A percentile compares a stretch with the other conserved stretches of the same genome.
Conservation (phyloP, 2,888 invertebrate genomes). For the Seira sanloemensis region DNA sequence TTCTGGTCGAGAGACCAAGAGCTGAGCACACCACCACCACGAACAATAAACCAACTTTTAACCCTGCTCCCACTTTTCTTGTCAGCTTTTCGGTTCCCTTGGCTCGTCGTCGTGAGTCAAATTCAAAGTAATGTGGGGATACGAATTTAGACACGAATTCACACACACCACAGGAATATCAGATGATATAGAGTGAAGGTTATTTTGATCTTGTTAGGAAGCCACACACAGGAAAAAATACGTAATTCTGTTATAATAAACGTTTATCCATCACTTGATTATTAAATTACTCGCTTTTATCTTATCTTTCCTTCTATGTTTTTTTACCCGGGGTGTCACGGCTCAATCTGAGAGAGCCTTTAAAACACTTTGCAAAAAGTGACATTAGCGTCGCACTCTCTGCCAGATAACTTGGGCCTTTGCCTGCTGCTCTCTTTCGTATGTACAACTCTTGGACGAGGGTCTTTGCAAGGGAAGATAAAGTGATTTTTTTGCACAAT, state of each 20-base stretch:
- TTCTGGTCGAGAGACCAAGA: neutral
- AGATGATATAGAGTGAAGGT: constrained; percentile 22
- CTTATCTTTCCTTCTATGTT: neutral
- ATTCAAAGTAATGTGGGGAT: constrained; percentile 43
- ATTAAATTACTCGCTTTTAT: neutral
- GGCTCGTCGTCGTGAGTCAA: constrained; percentile 43
- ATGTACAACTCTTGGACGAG: too few relatives aligned
- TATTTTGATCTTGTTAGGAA: constrained; percentile 49
- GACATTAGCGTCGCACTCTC: too few relatives aligned
- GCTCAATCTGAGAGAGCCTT: too few relatives aligned
- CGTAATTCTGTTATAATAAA: constrained; percentile 10
- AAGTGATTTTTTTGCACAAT: neutral
- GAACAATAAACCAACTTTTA: constrained; percentile 13
- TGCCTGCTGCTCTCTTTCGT: too few relatives aligned
- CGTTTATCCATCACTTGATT: constrained; percentile 10
- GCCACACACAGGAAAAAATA: neutral
- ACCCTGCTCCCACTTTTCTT: constrained; percentile 31
- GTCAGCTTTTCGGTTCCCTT: constrained; percentile 38
- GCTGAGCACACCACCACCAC: constrained; percentile 4
- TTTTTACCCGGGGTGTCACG: too few relatives aligned
- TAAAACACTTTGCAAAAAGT: neutral
- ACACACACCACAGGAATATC: constrained; percentile 28
- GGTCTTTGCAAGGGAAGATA: neutral
- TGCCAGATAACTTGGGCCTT: too few relatives aligned
- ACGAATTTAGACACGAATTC: constrained; percentile 11